Evolutionary conservation across 2,888 invertebrate species (phyloP), one percentile per base, ranked within the genome.

Genomic region (Nesidiocoris tenuis): DNA sequence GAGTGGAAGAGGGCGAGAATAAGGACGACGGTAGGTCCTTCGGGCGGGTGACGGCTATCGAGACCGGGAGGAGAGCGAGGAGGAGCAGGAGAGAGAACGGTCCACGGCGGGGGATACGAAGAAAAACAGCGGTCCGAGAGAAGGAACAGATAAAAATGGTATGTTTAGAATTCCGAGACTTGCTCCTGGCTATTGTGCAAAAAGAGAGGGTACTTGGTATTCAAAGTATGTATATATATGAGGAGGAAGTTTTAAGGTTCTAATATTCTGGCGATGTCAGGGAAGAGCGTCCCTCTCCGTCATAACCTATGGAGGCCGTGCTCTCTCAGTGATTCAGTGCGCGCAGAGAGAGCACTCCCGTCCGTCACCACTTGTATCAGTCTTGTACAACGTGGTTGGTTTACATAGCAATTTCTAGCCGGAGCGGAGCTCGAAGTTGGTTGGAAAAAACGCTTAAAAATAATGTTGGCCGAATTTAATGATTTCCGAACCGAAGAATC

Each of bases 131-230:
- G 56, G 71, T 71, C 71, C 71, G 61, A 71, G 71, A 64, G 64
- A 74, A 55, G 57, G 65, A 22, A 74, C 25, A 74, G 64, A 74
- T 55, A 74, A 67, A 74, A 74, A 74, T 57, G 74, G 54, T 74
- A 74, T 74, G 74, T 65, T 74, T 63, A 74, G 74, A 74, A 74
- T 74, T 74, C 74, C 39, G 64, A 74, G 64, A 65, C 63, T 63
- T 56, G 55, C 65, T 74, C 65, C 57, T 64, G 74, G 74, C 74
- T 57, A 74, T 74, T 74, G 74, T 74, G 74, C 74, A 65, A 74
- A 64, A 65, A 65, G 64, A 17, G 63, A 64, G 19, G 74, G 65
- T 57, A 74, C 65, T 74, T 64, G 74, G 65, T 59, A 74, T 74
- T 74, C 74, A 74, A 74, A 64, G 64, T 74, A 74, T 74, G 74